A percentile compares a stretch with the other conserved stretches of the same genome.
These are phyloP conservation scores for Arrhamphus sclerolepis DNA, from an alignment of 2,797 vertebrate genomes.

Conservation along the genomic window DNA sequence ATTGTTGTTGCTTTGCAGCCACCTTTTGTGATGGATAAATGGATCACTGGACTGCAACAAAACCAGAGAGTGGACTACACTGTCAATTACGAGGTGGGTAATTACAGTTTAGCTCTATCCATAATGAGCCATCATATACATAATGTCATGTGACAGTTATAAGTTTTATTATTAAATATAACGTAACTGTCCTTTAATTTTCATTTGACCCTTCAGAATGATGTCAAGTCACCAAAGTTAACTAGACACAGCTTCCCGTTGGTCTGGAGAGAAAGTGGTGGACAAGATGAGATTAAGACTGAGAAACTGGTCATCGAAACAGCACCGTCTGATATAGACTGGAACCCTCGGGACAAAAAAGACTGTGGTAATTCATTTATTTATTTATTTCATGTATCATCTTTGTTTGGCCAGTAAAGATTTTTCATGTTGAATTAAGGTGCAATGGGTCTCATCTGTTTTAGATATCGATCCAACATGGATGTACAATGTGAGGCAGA, in stretches of 20 bases:
- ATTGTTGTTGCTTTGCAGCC: conserved; percentile 82
- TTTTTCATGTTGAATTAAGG: background rate
- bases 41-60: conserved; percentile 88
- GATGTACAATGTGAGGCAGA: conserved; percentile 86
- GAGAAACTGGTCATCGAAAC: conserved; percentile 91
- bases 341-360: conserved; percentile 77
- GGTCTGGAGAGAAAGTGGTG: conserved; percentile 82
- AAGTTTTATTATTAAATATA: background rate
- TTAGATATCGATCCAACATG: conserved; percentile 88
- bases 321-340: conserved; percentile 71
- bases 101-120: background rate
- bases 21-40: conserved; percentile 98
- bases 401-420: background rate
- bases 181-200: background rate
- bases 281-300: conserved; percentile 85
- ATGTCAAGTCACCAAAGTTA: conserved; percentile 89
- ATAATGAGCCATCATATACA: conserved; percentile 1
- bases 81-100: conserved; percentile 92
- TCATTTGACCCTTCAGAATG: conserved; percentile 75
- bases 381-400: background rate
- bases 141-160: background rate
- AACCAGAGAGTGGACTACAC: conserved; percentile 90
- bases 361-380: conserved; percentile 82
- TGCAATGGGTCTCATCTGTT: conserved; percentile 10
- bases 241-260: conserved; percentile 86